phyloP scores from a whole-genome alignment of 2,888 invertebrate genomes.

The Clitarchus hookeri region DNA sequence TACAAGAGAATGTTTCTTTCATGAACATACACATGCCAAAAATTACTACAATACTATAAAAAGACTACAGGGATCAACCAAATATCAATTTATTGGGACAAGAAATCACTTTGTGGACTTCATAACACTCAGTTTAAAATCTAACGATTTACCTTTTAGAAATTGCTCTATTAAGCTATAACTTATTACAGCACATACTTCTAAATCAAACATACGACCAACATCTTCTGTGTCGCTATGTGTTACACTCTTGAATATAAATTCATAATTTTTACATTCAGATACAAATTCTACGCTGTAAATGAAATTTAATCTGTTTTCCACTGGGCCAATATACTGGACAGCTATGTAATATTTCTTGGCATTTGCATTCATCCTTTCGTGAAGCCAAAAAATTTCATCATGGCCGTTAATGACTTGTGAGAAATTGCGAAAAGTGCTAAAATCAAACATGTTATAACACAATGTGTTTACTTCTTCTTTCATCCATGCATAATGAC shows the following conservation, averaged over 20 bases:
- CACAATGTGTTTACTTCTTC: neutral
- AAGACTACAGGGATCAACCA: no score
- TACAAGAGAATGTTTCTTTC: no score
- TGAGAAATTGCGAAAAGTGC: neutral
- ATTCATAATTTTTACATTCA: no score
- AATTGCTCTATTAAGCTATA: neutral
- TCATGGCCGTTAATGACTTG: neutral
- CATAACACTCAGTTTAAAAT: neutral
- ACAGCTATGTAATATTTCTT: no score
- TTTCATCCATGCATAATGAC: conserved; percentile 17
- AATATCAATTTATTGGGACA: no score
- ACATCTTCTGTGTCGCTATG: neutral
- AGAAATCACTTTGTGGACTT: neutral
- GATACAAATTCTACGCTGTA: no score
- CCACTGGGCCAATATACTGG: no score
- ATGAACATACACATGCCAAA: no score
- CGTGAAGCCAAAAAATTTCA: conserved; percentile 15
- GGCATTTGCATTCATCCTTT: no score
- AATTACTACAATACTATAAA: no score
- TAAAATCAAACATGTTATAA: neutral
- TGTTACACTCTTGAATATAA: neutral
- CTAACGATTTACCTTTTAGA: neutral
- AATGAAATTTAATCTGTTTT: no score
- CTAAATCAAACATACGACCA: neutral
- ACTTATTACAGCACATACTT: neutral